Conservation (phyloP, 2,113 vertebrate species). For the Aix galericulata region DNA sequence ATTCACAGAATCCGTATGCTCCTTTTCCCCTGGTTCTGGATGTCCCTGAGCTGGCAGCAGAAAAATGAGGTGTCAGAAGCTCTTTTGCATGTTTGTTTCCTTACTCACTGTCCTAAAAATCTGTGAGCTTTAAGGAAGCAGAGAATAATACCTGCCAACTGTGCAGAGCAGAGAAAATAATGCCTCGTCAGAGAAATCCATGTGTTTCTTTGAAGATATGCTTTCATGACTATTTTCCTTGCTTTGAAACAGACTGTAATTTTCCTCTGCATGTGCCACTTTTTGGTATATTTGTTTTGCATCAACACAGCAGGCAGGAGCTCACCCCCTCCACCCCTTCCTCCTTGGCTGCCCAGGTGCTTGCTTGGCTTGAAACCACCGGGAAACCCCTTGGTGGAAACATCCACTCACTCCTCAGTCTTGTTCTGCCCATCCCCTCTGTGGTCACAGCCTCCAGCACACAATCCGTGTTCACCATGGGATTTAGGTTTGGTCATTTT, state of each 20-base stretch:
- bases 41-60: background rate
- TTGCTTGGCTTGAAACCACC: background rate
- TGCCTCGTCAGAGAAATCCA: background rate
- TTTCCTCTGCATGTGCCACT: background rate
- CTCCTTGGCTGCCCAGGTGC: fast-evolving
- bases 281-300: background rate
- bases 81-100: background rate
- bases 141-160: background rate
- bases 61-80: background rate
- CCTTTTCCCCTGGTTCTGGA: background rate
- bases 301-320: background rate
- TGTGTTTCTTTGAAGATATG: background rate
- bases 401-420: background rate
- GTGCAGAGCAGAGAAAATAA: background rate
- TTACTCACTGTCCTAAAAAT: background rate
- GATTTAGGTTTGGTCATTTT: background rate
- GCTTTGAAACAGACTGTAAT: background rate
- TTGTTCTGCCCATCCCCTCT: fast-evolving
- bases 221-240: background rate
- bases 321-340: fast-evolving
- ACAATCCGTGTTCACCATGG: fast-evolving
- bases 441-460: background rate
- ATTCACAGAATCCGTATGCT: background rate
- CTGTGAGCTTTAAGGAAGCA: background rate
- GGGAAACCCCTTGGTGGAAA: background rate